A percentile compares a stretch with the other conserved stretches of the same genome.
These are phyloP conservation scores for Clamator glandarius DNA, from an alignment of 2,797 vertebrate genomes.

Conservation along the genomic window DNA sequence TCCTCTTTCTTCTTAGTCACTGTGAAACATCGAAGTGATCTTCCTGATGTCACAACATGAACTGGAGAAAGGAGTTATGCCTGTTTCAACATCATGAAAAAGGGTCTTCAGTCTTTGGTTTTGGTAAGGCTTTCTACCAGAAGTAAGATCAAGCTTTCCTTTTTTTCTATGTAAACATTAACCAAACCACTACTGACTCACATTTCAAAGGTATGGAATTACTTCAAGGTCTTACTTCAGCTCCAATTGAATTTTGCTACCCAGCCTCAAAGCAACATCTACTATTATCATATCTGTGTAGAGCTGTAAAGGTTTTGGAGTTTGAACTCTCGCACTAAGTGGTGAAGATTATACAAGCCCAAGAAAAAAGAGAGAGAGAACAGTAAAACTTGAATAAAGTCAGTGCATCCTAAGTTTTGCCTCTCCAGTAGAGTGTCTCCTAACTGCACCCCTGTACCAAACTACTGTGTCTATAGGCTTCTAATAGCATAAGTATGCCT, in stretches of 20 bases:
- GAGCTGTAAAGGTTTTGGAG: neutral
- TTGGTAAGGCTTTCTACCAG: neutral
- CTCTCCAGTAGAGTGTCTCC: neutral
- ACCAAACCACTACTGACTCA: neutral
- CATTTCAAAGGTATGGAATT: neutral
- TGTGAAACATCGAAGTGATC: neutral
- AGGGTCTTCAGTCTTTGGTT: neutral
- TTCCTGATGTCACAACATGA: neutral
- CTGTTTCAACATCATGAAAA: neutral
- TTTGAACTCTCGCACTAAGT: neutral
- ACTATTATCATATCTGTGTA: neutral
- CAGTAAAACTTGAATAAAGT: neutral
- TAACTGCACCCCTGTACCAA: neutral
- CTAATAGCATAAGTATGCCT: neutral
- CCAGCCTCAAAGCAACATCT: neutral
- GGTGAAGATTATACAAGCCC: neutral
- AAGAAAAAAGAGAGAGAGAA: neutral
- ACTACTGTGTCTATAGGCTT: neutral
- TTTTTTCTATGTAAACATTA: neutral
- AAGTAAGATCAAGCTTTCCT: neutral
- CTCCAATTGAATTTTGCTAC: neutral
- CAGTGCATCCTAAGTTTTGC: neutral
- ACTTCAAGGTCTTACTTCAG: neutral
- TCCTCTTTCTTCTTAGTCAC: neutral
- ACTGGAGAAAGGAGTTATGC: neutral